These are phyloP conservation scores for Laterallus jamaicensis DNA, from an alignment of 2,113 vertebrate genomes.

Conservation along the genomic window DNA sequence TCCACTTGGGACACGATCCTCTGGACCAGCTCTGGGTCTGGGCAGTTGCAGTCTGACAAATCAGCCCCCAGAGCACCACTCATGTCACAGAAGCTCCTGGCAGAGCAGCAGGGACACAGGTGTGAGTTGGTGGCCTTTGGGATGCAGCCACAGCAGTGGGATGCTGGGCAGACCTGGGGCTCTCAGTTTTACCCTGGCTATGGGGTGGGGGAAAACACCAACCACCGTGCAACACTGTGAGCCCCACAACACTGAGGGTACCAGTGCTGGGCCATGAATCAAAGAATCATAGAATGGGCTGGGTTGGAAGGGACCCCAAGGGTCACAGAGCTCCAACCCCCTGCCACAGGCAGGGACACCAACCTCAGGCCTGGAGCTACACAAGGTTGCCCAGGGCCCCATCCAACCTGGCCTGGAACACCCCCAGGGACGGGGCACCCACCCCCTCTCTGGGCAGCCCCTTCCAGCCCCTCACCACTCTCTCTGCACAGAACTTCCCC, in stretches of 20 bases:
- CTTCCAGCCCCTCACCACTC: too few relatives aligned
- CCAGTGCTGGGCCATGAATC: fast-evolving
- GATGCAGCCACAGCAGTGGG: fast-evolving
- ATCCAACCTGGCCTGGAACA: too few relatives aligned
- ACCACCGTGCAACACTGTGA: fast-evolving
- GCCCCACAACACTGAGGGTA: not conserved
- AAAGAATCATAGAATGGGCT: too few relatives aligned
- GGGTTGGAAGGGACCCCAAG: too few relatives aligned
- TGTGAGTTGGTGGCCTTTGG: fast-evolving
- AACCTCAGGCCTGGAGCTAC: too few relatives aligned
- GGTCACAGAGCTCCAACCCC: too few relatives aligned
- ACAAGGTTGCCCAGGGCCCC: too few relatives aligned
- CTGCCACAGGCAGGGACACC: too few relatives aligned
- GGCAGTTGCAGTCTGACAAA: conserved; percentile 8
- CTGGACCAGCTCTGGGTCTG: conserved; percentile 36
- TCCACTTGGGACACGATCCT: conserved; percentile 77
- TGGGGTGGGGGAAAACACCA: fast-evolving
- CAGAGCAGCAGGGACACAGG: not conserved
- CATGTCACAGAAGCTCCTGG: conserved; percentile 14
- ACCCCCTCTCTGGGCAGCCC: too few relatives aligned
- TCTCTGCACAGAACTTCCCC: too few relatives aligned
- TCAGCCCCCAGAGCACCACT: conserved; percentile 22
- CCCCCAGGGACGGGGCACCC: too few relatives aligned
- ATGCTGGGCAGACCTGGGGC: fast-evolving
- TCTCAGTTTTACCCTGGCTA: fast-evolving